These are phyloP conservation scores for Epinotia demarniana DNA, from an alignment of 2,888 invertebrate species.

Conservation along the genomic window DNA sequence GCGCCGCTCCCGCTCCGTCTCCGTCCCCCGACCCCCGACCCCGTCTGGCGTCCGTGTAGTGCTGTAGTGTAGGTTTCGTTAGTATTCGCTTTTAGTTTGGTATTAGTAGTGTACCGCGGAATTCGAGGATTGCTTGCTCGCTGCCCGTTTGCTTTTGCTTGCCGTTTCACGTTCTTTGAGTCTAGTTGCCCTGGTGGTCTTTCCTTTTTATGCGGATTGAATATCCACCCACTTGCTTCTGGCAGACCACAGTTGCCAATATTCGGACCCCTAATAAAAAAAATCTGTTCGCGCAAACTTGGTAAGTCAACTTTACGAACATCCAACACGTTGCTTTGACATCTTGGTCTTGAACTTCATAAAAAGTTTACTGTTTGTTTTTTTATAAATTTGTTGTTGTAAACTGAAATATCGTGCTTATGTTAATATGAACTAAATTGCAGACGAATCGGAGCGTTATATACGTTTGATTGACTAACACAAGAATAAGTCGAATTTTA, in stretches of 20 bases:
- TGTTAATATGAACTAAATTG: not conserved
- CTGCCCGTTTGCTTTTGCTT: not conserved
- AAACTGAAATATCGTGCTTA: not conserved
- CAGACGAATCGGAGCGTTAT: not conserved
- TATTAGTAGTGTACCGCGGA: too few relatives aligned
- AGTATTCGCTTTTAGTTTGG: too few relatives aligned
- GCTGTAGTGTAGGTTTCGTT: too few relatives aligned
- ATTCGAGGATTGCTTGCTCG: not conserved
- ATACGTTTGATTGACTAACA: not conserved
- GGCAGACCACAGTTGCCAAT: too few relatives aligned
- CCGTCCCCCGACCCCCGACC: too few relatives aligned
- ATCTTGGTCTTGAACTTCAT: conserved; percentile 13
- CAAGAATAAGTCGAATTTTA: not conserved
- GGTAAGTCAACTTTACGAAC: conserved; percentile 13
- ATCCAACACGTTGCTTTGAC: conserved; percentile 33
- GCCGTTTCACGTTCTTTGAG: not conserved
- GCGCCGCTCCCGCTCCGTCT: too few relatives aligned
- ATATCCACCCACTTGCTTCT: not conserved
- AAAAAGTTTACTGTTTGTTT: conserved; percentile 22
- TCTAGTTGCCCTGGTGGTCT: not conserved
- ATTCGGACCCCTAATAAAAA: not conserved
- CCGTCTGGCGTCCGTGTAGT: not conserved
- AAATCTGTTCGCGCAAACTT: conserved; percentile 3
- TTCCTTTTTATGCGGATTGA: not conserved
- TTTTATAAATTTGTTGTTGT: conserved; percentile 3